These are phyloP conservation scores for Ictalurus punctatus DNA, from an alignment of 2,113 vertebrate species.

Conservation along the genomic window DNA sequence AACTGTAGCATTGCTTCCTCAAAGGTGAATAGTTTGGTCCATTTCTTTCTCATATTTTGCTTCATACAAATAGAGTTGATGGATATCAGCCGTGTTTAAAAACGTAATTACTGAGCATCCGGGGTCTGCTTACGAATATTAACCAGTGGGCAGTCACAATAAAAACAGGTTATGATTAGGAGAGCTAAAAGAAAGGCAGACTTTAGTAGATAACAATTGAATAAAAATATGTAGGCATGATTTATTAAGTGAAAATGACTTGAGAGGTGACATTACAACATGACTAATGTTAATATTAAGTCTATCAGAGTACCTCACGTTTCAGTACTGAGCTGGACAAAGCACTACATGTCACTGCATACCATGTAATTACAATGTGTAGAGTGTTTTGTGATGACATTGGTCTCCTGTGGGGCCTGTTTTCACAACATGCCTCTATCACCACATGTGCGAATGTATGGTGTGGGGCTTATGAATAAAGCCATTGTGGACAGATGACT, in stretches of 20 bases:
- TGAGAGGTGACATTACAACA: background rate
- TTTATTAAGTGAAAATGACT: background rate
- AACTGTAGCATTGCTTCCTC: background rate
- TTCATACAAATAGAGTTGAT: background rate
- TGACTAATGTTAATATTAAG: background rate
- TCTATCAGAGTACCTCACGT: background rate
- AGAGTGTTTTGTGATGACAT: constrained; percentile 52
- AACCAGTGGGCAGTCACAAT: background rate
- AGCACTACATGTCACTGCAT: constrained; percentile 34
- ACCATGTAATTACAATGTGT: constrained; percentile 44
- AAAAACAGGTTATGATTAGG: background rate
- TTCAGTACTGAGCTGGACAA: background rate
- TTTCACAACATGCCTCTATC: constrained; percentile 58
- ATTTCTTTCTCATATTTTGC: background rate
- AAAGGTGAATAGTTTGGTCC: background rate
- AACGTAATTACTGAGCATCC: background rate
- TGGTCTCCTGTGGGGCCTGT: constrained; percentile 50
- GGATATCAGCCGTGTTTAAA: background rate
- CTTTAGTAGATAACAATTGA: background rate
- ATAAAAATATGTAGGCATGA: background rate
- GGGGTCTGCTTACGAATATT: background rate
- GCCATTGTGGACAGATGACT: constrained; percentile 50
- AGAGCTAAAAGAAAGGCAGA: background rate
- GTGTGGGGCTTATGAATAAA: constrained; percentile 42
- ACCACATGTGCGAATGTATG: constrained; percentile 53